Evolutionary conservation across 2,797 vertebrate genomes (phyloP), one percentile per base, ranked within the genome.

Genomic region (Leptodactylus fallax): DNA sequence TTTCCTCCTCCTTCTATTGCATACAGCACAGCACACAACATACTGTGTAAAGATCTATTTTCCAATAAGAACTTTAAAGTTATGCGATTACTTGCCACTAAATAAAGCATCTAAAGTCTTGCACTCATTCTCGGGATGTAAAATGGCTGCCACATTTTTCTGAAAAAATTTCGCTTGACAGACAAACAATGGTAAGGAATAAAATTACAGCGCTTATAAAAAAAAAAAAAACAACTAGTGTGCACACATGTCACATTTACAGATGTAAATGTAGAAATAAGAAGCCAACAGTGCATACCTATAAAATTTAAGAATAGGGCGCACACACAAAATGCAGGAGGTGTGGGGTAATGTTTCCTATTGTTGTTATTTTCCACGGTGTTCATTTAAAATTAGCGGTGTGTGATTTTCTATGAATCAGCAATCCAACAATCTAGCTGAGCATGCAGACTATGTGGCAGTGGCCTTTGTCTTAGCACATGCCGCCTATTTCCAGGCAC

Each of bases 401-500:
- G 45, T 25, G 36, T 3, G 47, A 76, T 76, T 76, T 51, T 21
- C 12, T 76, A 85, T 21, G 58, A 47, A 85, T 74, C 36, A 60
- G 65, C 19, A 58, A 58, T n/a, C 3, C 21, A 60, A 72, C 23
- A 25, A 27, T 51, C 14, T 21, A 77, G 83, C 71, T 85, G 71
- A 76, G 69, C 82, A 19, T 23, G 72, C 56, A 25, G 82, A 85
- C 55, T 45, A 7, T 36, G 51, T 45, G 16, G 55, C 45, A 4
- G 71, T 14, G 74, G 72, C 58, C 83, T 85, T 85, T 77, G 83
- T 85, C 58, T 76, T 19, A 63, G 79, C 53, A 72, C 63, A 80
- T 55, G 51, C 85, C 80, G 77, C 36, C 47, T 56, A 90, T 89
- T 90, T 71, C 79, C 88, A 85, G 87, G 49, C 71, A 55, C 71